Conservation (phyloP, 1,140 invertebrate species). For the Pseudomyrmex pallidus region DNA sequence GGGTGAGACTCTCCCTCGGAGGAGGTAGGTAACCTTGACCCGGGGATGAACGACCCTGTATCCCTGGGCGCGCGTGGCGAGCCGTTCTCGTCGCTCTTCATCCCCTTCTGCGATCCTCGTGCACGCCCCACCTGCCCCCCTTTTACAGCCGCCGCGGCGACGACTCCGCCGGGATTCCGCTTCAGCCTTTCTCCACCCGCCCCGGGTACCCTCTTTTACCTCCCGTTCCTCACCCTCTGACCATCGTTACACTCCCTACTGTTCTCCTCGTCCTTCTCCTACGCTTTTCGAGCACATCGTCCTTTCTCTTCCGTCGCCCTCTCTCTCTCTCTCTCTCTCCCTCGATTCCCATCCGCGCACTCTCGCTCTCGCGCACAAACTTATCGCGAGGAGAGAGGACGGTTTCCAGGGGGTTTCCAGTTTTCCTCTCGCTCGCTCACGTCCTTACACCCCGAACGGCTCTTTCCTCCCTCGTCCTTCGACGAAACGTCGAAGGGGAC, state of each 20-base stretch:
- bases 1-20: conserved; percentile 64
- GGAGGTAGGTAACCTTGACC: conserved; percentile 83
- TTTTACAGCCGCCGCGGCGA: conserved; percentile 37
- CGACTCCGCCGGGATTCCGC: conserved; percentile 50
- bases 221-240: conserved; percentile 53
- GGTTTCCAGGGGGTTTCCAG: background rate
- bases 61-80: conserved; percentile 71
- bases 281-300: conserved; percentile 4
- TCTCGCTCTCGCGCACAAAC: conserved; percentile 72
- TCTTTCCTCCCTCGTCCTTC: conserved; percentile 36
- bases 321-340: conserved; percentile 47
- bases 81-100: conserved; percentile 60
- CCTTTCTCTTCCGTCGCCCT: conserved; percentile 63
- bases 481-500: conserved; percentile 23
- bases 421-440: conserved; percentile 51
- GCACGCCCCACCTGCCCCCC: conserved; percentile 8
- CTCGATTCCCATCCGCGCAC: conserved; percentile 58
- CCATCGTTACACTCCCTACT: conserved; percentile 23
- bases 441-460: conserved; percentile 11
- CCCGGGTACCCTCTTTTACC: conserved; percentile 20
- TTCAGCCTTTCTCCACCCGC: conserved; percentile 14
- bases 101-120: conserved; percentile 61
- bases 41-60: conserved; percentile 83
- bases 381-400: conserved; percentile 65
- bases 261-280: background rate